Conservation (phyloP, 2,797 vertebrate species). For the Todus mexicanus region DNA sequence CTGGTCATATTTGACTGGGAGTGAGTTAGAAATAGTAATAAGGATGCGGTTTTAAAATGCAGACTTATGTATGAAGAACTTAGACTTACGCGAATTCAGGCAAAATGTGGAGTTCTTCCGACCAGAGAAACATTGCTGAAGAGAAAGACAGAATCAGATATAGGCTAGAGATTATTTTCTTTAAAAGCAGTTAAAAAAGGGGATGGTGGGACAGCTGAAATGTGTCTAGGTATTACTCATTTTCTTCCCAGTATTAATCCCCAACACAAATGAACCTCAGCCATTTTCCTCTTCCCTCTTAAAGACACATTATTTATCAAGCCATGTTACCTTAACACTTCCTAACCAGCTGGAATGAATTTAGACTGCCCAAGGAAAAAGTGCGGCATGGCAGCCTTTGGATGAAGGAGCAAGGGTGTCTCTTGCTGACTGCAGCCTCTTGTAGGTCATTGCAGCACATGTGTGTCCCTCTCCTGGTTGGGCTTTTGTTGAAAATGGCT, state of each 20-base stretch:
- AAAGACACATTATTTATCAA: not conserved
- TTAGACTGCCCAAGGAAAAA: not conserved
- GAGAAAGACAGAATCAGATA: not conserved
- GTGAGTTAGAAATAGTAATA: not conserved
- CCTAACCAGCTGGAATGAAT: slow-evolving; percentile 31
- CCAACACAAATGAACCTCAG: slow-evolving; percentile 6
- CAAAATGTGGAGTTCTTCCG: not conserved
- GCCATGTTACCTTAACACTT: not conserved
- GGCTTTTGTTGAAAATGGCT: slow-evolving; percentile 62
- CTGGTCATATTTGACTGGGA: not conserved
- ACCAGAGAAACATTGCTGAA: not conserved
- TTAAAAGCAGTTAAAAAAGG: not conserved
- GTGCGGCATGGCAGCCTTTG: not conserved
- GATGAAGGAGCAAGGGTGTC: not conserved
- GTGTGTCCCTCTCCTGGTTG: not conserved
- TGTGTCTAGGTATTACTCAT: not conserved
- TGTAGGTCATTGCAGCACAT: not conserved
- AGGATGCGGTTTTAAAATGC: not conserved
- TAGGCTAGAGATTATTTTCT: not conserved
- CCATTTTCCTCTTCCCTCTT: not conserved
- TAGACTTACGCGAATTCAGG: not conserved
- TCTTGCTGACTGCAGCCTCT: not conserved
- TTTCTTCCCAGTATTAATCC: not conserved
- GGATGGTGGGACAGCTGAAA: not conserved
- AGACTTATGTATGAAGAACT: not conserved